Percentiles rank a stretch among this genome's conserved stretches.
phyloP scores from a whole-genome alignment of 2,113 vertebrate species.

The Pristiophorus japonicus region DNA sequence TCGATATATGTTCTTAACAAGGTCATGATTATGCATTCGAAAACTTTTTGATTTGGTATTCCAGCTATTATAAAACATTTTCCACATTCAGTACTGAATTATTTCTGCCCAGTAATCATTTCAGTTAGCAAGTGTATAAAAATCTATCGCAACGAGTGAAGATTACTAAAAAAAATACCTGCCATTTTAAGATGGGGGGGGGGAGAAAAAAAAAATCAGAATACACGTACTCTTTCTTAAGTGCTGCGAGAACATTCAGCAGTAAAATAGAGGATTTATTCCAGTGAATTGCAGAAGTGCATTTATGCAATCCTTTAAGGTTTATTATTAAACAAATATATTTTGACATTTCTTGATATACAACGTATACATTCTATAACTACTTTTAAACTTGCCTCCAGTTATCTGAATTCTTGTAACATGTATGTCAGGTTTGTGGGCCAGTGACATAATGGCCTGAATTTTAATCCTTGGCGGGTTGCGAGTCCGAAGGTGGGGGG shows the following conservation, averaged over 20 bases:
- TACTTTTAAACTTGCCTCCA: neutral
- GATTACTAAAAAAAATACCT: constrained; percentile 10
- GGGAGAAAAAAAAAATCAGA: neutral
- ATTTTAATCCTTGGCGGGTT: no score
- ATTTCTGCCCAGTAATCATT: neutral
- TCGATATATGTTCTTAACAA: no score
- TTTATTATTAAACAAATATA: neutral
- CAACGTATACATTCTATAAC: no score
- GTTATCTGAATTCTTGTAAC: neutral
- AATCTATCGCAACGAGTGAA: neutral
- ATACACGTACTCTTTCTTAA: neutral
- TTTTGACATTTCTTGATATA: neutral
- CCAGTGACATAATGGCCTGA: no score
- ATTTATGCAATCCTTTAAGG: neutral
- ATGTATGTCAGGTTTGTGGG: no score
- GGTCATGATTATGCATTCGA: neutral
- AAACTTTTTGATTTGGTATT: neutral
- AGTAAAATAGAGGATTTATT: neutral
- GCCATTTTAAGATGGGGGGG: no score
- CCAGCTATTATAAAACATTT: neutral
- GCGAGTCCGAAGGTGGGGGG: no score
- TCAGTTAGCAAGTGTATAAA: neutral
- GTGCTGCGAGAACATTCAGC: neutral
- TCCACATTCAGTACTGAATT: neutral
- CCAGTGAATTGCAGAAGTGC: no score